phyloP scores from a whole-genome alignment of 2,888 invertebrate species.

The Pandemis cinnamomeana region DNA sequence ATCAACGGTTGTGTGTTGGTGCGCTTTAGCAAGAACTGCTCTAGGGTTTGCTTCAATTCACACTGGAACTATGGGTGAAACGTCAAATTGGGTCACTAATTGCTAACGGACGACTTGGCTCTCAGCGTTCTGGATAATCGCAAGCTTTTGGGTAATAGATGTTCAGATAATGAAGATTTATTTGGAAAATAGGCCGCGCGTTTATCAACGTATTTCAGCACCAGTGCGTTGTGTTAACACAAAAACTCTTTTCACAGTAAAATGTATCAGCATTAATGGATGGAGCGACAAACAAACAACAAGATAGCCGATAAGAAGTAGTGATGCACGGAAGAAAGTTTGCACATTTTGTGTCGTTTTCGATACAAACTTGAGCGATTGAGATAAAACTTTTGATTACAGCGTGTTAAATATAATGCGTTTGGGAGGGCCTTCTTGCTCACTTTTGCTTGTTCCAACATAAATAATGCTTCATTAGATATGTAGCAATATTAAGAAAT shows the following conservation, averaged over 20 bases:
- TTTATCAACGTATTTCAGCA: background rate
- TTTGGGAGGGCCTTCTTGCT: background rate
- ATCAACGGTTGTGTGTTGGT: background rate
- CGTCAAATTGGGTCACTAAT: slow-evolving; percentile 19
- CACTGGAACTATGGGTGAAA: slow-evolving; percentile 14
- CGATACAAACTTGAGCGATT: slow-evolving; percentile 28
- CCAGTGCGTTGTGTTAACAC: background rate
- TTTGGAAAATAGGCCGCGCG: background rate
- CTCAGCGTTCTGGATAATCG: slow-evolving; percentile 9
- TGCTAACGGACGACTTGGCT: background rate
- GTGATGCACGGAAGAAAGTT: slow-evolving; percentile 29
- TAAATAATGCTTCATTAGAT: background rate
- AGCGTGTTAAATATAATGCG: slow-evolving; percentile 14
- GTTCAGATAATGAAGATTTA: background rate
- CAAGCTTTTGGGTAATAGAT: background rate
- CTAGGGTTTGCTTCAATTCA: slow-evolving; percentile 18
- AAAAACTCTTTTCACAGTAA: background rate
- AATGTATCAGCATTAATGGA: slow-evolving; percentile 16
- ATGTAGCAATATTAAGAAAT: too few species aligned
- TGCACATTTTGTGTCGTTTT: slow-evolving; percentile 28
- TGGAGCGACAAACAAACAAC: slow-evolving; percentile 26
- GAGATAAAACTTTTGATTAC: slow-evolving; percentile 35
- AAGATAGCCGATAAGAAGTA: slow-evolving; percentile 34
- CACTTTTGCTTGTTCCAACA: background rate
- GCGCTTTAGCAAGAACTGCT: background rate